Base-by-base conservation (phyloP, 2,113 vertebrate genomes). In the Dicentrarchus labrax region DNA sequence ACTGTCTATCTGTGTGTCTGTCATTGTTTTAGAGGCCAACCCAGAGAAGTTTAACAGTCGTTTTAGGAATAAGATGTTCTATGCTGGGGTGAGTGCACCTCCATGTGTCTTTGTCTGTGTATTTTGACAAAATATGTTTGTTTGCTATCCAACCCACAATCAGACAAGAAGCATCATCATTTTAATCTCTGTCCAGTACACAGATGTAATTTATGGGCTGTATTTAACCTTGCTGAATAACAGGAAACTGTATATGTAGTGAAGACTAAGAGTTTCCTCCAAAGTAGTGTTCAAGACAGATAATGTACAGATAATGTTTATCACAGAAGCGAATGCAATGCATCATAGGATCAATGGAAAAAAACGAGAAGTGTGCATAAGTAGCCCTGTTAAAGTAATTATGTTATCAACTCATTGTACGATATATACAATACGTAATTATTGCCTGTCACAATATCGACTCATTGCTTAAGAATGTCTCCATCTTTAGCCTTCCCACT, bases 41-140 rank as follows among this genome's bases (percentile, higher is more conserved):
- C 98, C 98, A 17, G 97, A 98, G 96, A 98, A 98, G 94, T 99
- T 99, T 87, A 99, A 98, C 94, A 99, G 98, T 93, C 96, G 97
- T 50, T 99, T 99, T 91, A 95, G 96, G 94, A 99, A 99, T 94
- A 99, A 99, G 95, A 99, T 99, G 98, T 99, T 99, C 95, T 99
- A 99, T 86, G 98, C 98, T 41, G 98, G 98, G 94, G 98, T 99
- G 90, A 97, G 97, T 96, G 15, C 17, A 38, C 11, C 5, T 64
- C 16, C 11, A 12, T 21, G 16, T 45, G 21, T 4, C n/a, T 24
- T 1, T 2, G 1, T 67, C 12, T 17, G 6, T 8, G 13, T 11
- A 45, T 8, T 45, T 45, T 22, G 19, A n/a, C 21, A 45, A 65
- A 22, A 64, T 15, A 8, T 13, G 19, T 21, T 22, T 43, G 39